Conservation (phyloP, 2,888 invertebrate species). For the Megamerina dolium region DNA sequence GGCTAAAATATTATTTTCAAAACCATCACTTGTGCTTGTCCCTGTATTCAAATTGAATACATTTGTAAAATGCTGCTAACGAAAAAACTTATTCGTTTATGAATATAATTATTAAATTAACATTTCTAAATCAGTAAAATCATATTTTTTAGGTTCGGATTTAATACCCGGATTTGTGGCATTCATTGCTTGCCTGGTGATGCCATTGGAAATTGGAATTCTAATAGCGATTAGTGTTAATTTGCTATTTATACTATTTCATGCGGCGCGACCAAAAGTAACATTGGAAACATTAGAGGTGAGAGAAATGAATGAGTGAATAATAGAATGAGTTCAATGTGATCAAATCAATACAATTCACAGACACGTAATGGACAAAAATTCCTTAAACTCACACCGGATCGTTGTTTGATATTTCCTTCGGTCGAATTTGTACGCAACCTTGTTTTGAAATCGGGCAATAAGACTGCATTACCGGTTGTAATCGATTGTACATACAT, state of each 20-base stretch:
- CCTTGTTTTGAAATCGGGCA: conserved; percentile 73
- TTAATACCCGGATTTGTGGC: conserved; percentile 78
- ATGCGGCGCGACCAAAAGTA: conserved; percentile 81
- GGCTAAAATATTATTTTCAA: no score
- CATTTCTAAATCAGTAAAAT: no score
- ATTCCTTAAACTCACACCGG: conserved; percentile 77
- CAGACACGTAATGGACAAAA: conserved; percentile 62
- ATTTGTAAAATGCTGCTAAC: no score
- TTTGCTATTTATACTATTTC: conserved; percentile 77
- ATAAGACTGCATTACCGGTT: conserved; percentile 60
- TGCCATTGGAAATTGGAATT: conserved; percentile 83
- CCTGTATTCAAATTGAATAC: no score
- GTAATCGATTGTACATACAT: conserved; percentile 84
- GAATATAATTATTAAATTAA: no score
- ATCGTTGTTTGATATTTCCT: conserved; percentile 85
- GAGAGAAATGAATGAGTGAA: background rate
- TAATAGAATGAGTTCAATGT: background rate
- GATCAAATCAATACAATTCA: conserved; percentile 1
- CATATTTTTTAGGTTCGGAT: conserved; percentile 64
- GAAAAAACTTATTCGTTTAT: no score
- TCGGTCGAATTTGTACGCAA: conserved; percentile 83
- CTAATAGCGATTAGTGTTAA: conserved; percentile 76
- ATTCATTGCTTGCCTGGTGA: conserved; percentile 76
- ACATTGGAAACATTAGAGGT: conserved; percentile 72
- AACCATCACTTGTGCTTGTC: no score